These are phyloP conservation scores for Danio jaintianensis DNA, from an alignment of 2,797 vertebrate species.

Conservation along the genomic window DNA sequence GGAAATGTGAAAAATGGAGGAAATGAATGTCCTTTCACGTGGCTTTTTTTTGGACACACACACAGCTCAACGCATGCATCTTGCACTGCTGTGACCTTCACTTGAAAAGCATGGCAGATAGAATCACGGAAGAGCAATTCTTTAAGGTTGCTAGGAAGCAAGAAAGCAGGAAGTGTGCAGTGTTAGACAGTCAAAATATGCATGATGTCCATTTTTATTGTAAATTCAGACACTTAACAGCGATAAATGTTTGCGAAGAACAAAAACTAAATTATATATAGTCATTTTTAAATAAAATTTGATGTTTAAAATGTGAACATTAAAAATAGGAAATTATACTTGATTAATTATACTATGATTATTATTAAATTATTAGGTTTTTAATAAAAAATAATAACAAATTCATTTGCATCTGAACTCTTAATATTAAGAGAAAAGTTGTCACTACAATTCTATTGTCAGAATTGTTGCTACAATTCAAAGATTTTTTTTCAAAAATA, in stretches of 20 bases:
- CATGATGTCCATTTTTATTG: too few relatives aligned
- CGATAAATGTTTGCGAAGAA: not conserved
- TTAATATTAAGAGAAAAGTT: too few relatives aligned
- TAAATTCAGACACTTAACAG: too few relatives aligned
- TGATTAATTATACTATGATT: too few relatives aligned
- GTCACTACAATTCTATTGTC: too few relatives aligned
- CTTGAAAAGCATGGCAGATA: not conserved
- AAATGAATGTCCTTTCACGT: constrained; percentile 1
- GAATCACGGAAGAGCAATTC: not conserved
- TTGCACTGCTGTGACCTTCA: not conserved
- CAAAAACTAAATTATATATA: not conserved
- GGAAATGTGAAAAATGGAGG: constrained; percentile 6
- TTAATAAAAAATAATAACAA: too few relatives aligned
- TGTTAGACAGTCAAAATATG: not conserved
- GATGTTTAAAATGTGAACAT: too few relatives aligned
- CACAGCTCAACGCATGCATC: not conserved
- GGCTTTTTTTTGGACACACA: not conserved
- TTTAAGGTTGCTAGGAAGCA: constrained; percentile 26
- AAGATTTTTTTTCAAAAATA: not conserved
- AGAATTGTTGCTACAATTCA: too few relatives aligned
- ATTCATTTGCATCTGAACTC: too few relatives aligned
- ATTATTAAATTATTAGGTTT: too few relatives aligned
- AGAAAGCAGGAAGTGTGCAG: constrained; percentile 1
- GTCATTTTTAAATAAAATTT: too few relatives aligned
- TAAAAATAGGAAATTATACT: too few relatives aligned